Conservation (phyloP, 2,797 vertebrate genomes). For the Champsocephalus gunnari region DNA sequence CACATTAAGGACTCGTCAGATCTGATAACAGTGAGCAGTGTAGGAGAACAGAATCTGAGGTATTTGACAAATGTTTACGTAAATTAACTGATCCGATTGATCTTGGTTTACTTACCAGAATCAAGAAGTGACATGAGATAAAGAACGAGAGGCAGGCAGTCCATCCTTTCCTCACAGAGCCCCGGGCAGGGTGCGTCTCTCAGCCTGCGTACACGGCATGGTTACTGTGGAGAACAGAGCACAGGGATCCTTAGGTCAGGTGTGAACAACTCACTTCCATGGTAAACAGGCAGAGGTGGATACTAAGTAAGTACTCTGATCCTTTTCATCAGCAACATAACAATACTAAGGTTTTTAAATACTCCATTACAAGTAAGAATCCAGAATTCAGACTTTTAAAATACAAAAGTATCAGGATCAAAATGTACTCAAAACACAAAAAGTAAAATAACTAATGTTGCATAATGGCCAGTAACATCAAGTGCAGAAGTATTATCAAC, state of each 20-base stretch:
- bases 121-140: slow-evolving; percentile 5
- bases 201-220: neutral
- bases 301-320: too few relatives aligned
- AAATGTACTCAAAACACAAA: too few relatives aligned
- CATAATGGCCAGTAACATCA: too few relatives aligned
- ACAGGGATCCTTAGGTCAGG: neutral
- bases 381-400: too few relatives aligned
- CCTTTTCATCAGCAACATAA: too few relatives aligned
- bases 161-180: slow-evolving; percentile 36
- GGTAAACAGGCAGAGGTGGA: too few relatives aligned
- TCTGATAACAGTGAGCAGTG: neutral
- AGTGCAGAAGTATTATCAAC: too few relatives aligned
- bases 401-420: too few relatives aligned
- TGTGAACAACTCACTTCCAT: neutral
- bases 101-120: slow-evolving; percentile 38
- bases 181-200: neutral
- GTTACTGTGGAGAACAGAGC: neutral
- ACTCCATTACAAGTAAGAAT: too few relatives aligned
- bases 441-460: too few relatives aligned
- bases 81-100: neutral
- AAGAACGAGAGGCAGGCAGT: neutral
- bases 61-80: neutral
- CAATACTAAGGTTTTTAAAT: too few relatives aligned
- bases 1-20: neutral
- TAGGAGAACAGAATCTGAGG: neutral